These are phyloP conservation scores for Smittia sp. DNA, from an alignment of 2,888 invertebrate genomes.

Conservation along the genomic window DNA sequence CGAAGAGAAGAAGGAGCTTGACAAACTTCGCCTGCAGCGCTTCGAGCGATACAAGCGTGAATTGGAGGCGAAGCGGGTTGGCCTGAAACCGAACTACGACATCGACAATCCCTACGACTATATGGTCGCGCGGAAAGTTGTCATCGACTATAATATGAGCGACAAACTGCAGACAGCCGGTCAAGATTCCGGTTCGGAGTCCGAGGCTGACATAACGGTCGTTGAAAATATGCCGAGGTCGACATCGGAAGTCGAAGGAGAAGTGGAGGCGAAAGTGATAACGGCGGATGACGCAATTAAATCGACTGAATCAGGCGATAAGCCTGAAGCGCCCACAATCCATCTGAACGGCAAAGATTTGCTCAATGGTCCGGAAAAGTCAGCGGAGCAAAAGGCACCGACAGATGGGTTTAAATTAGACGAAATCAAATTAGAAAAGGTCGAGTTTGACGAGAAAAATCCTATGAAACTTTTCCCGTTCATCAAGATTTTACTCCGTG, in stretches of 20 bases:
- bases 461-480: slow-evolving; percentile 47
- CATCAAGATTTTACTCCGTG: slow-evolving; percentile 53
- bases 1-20: slow-evolving; percentile 57
- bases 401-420: slow-evolving; percentile 40
- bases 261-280: slow-evolving; percentile 46
- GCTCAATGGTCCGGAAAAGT: slow-evolving; percentile 45
- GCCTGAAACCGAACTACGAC: slow-evolving; percentile 32
- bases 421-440: slow-evolving; percentile 17
- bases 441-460: slow-evolving; percentile 37
- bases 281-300: background rate
- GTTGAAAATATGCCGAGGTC: slow-evolving; percentile 47
- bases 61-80: slow-evolving; percentile 50
- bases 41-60: slow-evolving; percentile 46
- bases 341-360: slow-evolving; percentile 46
- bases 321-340: background rate
- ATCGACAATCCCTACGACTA: slow-evolving; percentile 34
- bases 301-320: background rate
- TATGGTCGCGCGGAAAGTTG: slow-evolving; percentile 30
- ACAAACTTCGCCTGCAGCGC: slow-evolving; percentile 50
- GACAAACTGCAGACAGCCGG: background rate
- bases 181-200: slow-evolving; percentile 53
- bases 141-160: slow-evolving; percentile 31
- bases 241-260: slow-evolving; percentile 46
- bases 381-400: slow-evolving; percentile 46
- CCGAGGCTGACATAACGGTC: slow-evolving; percentile 47